phyloP scores from a whole-genome alignment of 2,113 vertebrate genomes.

The Syngnathoides biaculeatus region DNA sequence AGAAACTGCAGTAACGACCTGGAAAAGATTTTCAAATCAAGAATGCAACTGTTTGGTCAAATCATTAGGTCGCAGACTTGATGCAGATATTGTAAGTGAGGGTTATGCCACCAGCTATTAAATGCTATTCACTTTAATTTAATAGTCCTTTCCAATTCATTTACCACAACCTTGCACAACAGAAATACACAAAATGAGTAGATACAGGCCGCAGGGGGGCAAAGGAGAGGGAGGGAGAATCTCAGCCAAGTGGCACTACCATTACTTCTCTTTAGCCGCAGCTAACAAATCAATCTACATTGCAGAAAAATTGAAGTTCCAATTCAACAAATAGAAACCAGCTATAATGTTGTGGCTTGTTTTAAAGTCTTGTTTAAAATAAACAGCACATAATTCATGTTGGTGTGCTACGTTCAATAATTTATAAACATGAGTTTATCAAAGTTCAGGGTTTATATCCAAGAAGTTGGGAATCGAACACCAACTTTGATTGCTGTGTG shows the following conservation, averaged over 20 bases:
- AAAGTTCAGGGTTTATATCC: too few relatives aligned
- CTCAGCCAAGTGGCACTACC: neutral
- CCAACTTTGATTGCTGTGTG: neutral
- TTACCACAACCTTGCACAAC: neutral
- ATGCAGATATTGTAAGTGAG: too few relatives aligned
- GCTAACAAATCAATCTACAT: neutral
- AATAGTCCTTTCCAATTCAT: too few relatives aligned
- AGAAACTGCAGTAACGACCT: too few relatives aligned
- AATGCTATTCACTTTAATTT: too few relatives aligned
- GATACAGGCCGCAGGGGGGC: neutral
- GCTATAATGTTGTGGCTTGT: constrained; percentile 14
- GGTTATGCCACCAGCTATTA: too few relatives aligned
- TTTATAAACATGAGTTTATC: neutral
- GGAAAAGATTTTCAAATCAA: too few relatives aligned
- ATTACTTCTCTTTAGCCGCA: neutral
- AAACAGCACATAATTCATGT: neutral
- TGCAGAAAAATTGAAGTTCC: neutral
- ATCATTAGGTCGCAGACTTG: too few relatives aligned
- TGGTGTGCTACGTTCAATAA: neutral
- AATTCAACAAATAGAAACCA: neutral
- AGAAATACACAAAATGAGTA: neutral
- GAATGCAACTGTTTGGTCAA: too few relatives aligned
- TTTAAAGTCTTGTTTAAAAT: neutral
- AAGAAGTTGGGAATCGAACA: neutral
- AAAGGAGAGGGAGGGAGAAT: neutral